Evolutionary conservation across 1,140 invertebrate species (phyloP).

Genomic region (Drosophila pachea): DNA sequence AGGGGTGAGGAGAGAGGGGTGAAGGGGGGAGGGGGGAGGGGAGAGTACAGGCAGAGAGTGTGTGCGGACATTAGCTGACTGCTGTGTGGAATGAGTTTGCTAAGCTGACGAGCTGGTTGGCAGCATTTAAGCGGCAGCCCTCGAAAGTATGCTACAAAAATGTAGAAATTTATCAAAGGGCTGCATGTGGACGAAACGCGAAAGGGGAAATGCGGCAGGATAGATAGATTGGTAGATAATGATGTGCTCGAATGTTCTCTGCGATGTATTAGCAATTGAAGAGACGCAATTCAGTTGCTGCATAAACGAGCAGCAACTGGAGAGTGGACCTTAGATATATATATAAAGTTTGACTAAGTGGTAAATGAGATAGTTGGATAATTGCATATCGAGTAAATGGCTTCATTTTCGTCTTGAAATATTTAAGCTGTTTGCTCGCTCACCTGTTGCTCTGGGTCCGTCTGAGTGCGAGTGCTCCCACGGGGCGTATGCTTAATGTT

Average conservation of each 20-base stretch:
- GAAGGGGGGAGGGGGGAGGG: neutral
- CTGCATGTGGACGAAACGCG: no score
- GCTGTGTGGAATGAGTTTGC: constrained; percentile 18
- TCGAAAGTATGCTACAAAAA: constrained; percentile 2
- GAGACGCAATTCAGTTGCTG: no score
- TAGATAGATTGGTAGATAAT: no score
- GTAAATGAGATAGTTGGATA: neutral
- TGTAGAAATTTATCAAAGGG: neutral
- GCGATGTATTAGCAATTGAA: no score
- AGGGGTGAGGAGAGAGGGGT: neutral
- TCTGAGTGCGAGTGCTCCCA: neutral
- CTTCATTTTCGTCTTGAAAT: neutral
- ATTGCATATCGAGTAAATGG: neutral
- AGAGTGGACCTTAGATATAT: no score
- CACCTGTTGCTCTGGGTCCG: constrained; percentile 50
- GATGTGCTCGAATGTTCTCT: no score
- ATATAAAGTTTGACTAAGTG: neutral
- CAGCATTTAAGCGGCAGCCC: neutral
- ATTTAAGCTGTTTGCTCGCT: neutral
- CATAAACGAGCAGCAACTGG: no score
- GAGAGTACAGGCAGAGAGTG: neutral
- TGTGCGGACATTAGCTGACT: constrained; percentile 13
- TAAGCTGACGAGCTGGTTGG: neutral
- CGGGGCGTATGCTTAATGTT: constrained; percentile 49
- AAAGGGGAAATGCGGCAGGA: no score